Evolutionary conservation across 2,888 invertebrate species (phyloP), one percentile per base, ranked within the genome.

Genomic region (Cheilosia vernalis): DNA sequence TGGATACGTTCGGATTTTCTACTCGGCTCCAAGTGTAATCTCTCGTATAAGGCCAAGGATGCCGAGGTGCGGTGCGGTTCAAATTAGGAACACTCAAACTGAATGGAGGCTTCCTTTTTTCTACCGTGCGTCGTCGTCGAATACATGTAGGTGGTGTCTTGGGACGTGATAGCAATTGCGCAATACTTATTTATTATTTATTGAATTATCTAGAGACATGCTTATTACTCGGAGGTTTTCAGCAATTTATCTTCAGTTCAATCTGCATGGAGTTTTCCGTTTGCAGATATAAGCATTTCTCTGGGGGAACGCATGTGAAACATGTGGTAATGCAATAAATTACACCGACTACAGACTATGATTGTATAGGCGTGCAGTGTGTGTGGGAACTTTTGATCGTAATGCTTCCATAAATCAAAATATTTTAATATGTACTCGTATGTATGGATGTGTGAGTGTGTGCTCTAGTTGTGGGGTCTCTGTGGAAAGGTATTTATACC

Each of bases 301-400:
- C 64, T 4, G 30, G 85, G 85, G 72, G 76, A 72, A 64, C 80
- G 60, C 76, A 81, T 76, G 81, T 76, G 70, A 58, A 81, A 70
- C 81, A 81, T 85, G 85, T 60, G 76, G 81, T 72, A 81, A 76
- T 81, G 76, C 80, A 85, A 85, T 85, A 85, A 85, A 85, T 81
- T 61, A 76, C 44, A 27, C 70, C 49, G 64, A 70, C 77, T 44
- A 58, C 13, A 33, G 27, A 27, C 27, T 21, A 21, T 21, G 21
- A 21, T 21, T 6, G 27, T 51, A 47, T 64, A 74, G 73, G 80
- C 63, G 61, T 49, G 74, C 70, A 76, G 70, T 74, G 66, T 80
- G n/a, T 60, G 83, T 6, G 27, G 73, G 83, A 84, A 80, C 56
- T 67, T 84, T 70, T 63, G 74, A 80, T 72, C 76, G 37, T 72